These are phyloP conservation scores for Heliconius congener DNA, from an alignment of 1,140 invertebrate genomes.

Conservation along the genomic window DNA sequence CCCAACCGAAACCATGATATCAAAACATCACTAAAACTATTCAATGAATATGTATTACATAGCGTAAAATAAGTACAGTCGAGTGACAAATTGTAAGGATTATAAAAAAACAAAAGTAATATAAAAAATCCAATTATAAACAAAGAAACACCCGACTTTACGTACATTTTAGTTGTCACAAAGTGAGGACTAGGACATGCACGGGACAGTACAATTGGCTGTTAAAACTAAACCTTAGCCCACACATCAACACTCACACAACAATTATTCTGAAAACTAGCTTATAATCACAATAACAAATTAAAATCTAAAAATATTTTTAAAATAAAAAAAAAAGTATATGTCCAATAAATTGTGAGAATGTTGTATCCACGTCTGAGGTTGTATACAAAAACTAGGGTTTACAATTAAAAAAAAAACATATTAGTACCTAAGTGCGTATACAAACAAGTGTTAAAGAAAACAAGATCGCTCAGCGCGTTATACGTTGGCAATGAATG, in stretches of 20 bases:
- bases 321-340: constrained; percentile 3
- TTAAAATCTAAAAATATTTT: not conserved
- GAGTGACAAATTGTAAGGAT: constrained; percentile 40
- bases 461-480: constrained; percentile 70
- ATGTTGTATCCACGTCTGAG: constrained; percentile 43
- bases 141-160: constrained; percentile 46
- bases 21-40: constrained; percentile 47
- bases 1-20: constrained; percentile 72
- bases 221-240: constrained; percentile 47
- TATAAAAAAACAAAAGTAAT: constrained; percentile 7
- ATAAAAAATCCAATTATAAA: constrained; percentile 13
- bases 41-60: constrained; percentile 43
- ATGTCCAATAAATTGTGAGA: constrained; percentile 31
- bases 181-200: constrained; percentile 62
- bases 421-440: constrained; percentile 70
- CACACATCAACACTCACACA: constrained; percentile 47
- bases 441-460: constrained; percentile 81
- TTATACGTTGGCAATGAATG: constrained; percentile 64
- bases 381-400: constrained; percentile 51
- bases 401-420: constrained; percentile 56
- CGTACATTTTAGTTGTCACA: constrained; percentile 58
- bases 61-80: constrained; percentile 47
- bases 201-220: constrained; percentile 47
- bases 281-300: not conserved
- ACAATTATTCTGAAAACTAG: not conserved